These are phyloP conservation scores for Monopis laevigella DNA, from an alignment of 2,888 invertebrate genomes.

Conservation along the genomic window DNA sequence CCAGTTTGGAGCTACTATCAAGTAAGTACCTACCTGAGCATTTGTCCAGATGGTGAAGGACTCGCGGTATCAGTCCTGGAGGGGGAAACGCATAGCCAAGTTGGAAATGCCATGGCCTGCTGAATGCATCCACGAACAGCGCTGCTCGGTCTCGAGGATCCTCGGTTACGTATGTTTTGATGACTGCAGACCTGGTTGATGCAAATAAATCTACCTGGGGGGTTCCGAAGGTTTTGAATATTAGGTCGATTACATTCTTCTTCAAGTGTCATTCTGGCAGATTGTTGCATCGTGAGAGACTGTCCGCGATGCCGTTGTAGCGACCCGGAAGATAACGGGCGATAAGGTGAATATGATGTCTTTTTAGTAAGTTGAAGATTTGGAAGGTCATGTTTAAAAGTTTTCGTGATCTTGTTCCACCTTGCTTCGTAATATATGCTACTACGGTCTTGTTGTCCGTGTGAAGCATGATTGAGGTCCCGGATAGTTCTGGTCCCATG, in stretches of 20 bases:
- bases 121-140: conserved; percentile 21
- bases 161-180: conserved; percentile 12
- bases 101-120: conserved; percentile 16
- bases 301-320: conserved; percentile 19
- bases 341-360: neutral
- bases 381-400: conserved; percentile 8
- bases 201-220: conserved; percentile 16
- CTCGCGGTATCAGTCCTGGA: conserved; percentile 21
- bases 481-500: neutral
- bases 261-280: conserved; percentile 20
- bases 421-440: conserved; percentile 15
- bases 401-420: conserved; percentile 12
- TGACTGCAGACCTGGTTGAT: conserved; percentile 7
- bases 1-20: conserved; percentile 24
- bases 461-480: conserved; percentile 12
- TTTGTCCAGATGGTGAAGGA: conserved; percentile 20
- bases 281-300: conserved; percentile 17
- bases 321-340: conserved; percentile 18
- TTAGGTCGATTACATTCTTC: conserved; percentile 9
- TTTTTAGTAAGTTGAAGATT: conserved; percentile 5
- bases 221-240: conserved; percentile 15
- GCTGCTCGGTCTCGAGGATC: conserved; percentile 13
- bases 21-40: conserved; percentile 21
- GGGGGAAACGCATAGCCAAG: conserved; percentile 23
- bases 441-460: conserved; percentile 17